These are phyloP conservation scores for Chrysocyon brachyurus DNA, from an alignment of 2,797 vertebrate genomes.

Conservation along the genomic window DNA sequence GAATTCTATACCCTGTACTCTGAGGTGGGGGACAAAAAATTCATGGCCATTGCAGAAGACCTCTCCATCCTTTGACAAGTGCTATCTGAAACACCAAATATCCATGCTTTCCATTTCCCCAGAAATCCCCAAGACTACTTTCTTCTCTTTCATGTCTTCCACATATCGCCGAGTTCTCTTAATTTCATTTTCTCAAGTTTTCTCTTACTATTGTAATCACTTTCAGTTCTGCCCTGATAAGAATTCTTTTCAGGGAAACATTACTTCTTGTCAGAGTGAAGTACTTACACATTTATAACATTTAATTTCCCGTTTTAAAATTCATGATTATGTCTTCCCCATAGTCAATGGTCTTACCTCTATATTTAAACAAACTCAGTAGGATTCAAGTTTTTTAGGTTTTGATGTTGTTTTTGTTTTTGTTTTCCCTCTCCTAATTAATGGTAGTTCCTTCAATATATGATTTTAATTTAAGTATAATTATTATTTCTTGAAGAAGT, in stretches of 20 bases:
- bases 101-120: background rate
- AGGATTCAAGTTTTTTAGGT: background rate
- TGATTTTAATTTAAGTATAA: background rate
- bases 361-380: background rate
- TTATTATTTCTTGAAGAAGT: background rate
- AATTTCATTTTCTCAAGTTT: background rate
- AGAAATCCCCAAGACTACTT: background rate
- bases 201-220: background rate
- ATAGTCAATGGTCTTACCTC: background rate
- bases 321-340: background rate
- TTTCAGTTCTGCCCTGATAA: background rate
- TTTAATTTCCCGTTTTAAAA: background rate
- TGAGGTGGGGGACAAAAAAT: background rate
- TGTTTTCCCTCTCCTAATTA: background rate
- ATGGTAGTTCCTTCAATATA: background rate
- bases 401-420: background rate
- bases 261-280: background rate
- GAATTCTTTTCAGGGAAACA: background rate
- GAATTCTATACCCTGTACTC: background rate
- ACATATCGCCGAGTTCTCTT: background rate
- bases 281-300: background rate
- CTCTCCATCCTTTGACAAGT: background rate
- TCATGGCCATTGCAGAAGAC: background rate
- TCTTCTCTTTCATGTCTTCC: background rate
- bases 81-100: background rate